Conservation (phyloP, 2,797 vertebrate genomes). For the Alca torda region DNA sequence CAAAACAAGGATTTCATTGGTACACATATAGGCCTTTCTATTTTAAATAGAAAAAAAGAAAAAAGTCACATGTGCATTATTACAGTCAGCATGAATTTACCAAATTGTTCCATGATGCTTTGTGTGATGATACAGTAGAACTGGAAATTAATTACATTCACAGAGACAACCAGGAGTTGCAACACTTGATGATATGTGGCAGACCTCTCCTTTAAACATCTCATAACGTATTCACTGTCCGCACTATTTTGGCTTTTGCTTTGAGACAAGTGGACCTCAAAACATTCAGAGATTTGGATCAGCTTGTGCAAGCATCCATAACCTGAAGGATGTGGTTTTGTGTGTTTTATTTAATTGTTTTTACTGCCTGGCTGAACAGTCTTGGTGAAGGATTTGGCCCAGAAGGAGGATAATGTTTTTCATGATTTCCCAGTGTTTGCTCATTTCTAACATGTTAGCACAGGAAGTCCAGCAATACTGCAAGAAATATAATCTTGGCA, state of each 20-base stretch:
- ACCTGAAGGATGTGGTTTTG: slow-evolving; percentile 1
- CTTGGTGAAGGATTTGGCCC: slow-evolving; percentile 4
- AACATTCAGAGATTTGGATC: not conserved
- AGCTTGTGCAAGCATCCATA: not conserved
- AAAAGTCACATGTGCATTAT: not conserved
- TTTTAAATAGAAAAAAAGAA: not conserved
- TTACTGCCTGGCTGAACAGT: not conserved
- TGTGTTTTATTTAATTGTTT: not conserved
- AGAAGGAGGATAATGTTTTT: not conserved
- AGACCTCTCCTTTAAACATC: not conserved
- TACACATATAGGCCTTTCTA: not conserved
- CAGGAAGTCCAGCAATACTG: not conserved
- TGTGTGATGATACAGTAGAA: not conserved
- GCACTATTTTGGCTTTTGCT: not conserved
- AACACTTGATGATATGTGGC: not conserved
- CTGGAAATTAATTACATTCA: not conserved
- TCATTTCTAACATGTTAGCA: not conserved
- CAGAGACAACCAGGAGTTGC: not conserved
- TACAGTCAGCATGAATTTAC: not conserved
- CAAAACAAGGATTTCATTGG: not conserved
- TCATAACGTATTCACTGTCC: not conserved
- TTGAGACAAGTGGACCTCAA: not conserved
- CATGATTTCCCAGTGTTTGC: slow-evolving; percentile 7
- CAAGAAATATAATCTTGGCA: slow-evolving; percentile 6
- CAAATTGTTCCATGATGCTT: not conserved